Conservation (phyloP, 2,888 invertebrate species). For the Drosophila borealis region DNA sequence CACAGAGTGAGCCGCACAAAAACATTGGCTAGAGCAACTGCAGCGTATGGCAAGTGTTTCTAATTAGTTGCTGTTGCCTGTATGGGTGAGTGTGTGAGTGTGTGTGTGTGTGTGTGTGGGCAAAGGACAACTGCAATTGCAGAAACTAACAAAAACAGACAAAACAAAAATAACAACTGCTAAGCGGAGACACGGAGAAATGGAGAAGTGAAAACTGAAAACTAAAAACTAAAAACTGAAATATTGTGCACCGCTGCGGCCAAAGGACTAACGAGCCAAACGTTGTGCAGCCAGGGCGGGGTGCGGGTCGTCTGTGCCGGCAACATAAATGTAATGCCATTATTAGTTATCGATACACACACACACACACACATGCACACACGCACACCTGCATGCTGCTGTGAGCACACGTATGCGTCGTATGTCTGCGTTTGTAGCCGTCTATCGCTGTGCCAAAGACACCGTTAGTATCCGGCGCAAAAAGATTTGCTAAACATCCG, state of each 20-base stretch:
- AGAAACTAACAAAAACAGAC: slow-evolving; percentile 36
- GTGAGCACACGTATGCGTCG: neutral
- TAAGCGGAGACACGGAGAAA: slow-evolving; percentile 32
- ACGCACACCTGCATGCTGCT: slow-evolving; percentile 9
- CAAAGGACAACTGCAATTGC: slow-evolving; percentile 53
- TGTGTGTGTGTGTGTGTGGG: slow-evolving; percentile 24
- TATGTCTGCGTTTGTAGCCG: slow-evolving; percentile 9
- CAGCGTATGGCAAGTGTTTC: slow-evolving; percentile 65
- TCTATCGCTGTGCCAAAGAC: slow-evolving; percentile 50
- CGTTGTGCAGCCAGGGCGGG: neutral
- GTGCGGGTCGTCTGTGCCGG: neutral
- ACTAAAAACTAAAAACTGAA: slow-evolving; percentile 59
- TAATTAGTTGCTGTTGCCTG: slow-evolving; percentile 72
- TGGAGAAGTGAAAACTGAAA: slow-evolving; percentile 36
- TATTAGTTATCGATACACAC: slow-evolving; percentile 74
- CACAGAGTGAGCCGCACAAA: slow-evolving; percentile 4
- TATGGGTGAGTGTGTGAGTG: slow-evolving; percentile 6
- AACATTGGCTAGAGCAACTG: slow-evolving; percentile 21
- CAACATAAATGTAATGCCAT: slow-evolving; percentile 78
- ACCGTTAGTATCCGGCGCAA: slow-evolving; percentile 74
- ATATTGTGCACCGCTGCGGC: slow-evolving; percentile 54
- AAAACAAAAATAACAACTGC: slow-evolving; percentile 31
- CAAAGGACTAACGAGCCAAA: slow-evolving; percentile 48
- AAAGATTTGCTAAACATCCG: slow-evolving; percentile 77
- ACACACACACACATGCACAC: slow-evolving; percentile 29